Percentiles rank a stretch among this genome's conserved stretches.
These are phyloP conservation scores for Siniperca obscura DNA, from an alignment of 2,797 vertebrate genomes.

Conservation along the genomic window DNA sequence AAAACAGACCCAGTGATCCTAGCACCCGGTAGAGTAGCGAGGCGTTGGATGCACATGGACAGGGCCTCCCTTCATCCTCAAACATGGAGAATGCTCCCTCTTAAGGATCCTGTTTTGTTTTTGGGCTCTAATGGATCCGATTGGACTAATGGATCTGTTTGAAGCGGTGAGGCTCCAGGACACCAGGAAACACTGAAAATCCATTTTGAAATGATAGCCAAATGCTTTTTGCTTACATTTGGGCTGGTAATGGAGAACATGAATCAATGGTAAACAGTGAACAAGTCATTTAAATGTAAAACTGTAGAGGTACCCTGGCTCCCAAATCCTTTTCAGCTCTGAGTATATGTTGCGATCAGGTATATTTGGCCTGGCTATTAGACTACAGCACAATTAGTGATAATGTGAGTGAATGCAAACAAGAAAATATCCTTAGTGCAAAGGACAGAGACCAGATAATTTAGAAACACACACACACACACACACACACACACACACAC, in stretches of 20 bases:
- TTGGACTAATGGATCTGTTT: slow-evolving; percentile 74
- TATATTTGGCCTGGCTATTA: slow-evolving; percentile 17
- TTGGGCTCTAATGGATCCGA: slow-evolving; percentile 73
- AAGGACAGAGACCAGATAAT: slow-evolving; percentile 43
- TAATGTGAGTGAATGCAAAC: slow-evolving; percentile 36
- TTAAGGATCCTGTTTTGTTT: slow-evolving; percentile 75
- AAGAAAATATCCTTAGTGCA: slow-evolving; percentile 21
- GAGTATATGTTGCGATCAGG: slow-evolving; percentile 30
- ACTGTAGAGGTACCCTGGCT: not conserved
- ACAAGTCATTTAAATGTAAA: slow-evolving; percentile 43
- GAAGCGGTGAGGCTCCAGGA: slow-evolving; percentile 55
- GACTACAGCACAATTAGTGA: slow-evolving; percentile 39
- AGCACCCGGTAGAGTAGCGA: slow-evolving; percentile 31
- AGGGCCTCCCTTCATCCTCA: slow-evolving; percentile 75
- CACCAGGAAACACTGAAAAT: slow-evolving; percentile 70
- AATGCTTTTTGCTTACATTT: slow-evolving; percentile 67
- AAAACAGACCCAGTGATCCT: slow-evolving; percentile 61
- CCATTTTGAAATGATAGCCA: slow-evolving; percentile 73
- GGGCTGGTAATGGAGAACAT: slow-evolving; percentile 67
- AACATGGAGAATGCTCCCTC: slow-evolving; percentile 59
- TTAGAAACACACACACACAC: slow-evolving; percentile 16
- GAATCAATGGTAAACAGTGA: slow-evolving; percentile 53
- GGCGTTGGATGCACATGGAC: slow-evolving; percentile 77
- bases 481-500: slow-evolving; percentile 14
- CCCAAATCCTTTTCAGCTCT: not conserved